phyloP scores from a whole-genome alignment of 1,140 invertebrate species.

The Pseudachorutes palmiensis region DNA sequence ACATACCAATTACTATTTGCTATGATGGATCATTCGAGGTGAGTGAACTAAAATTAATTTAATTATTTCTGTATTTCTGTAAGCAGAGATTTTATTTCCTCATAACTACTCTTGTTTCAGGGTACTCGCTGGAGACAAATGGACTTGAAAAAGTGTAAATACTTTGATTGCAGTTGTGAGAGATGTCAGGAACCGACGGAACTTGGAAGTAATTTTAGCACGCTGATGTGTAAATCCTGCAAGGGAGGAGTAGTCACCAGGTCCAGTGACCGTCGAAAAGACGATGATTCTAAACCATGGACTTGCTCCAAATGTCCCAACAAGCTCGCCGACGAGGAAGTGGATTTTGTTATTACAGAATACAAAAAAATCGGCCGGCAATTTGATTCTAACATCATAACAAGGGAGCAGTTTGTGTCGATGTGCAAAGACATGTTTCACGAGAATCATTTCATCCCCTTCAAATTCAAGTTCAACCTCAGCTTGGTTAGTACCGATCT shows the following conservation, averaged over 20 bases:
- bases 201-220: slow-evolving; percentile 62
- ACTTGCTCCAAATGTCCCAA: slow-evolving; percentile 1
- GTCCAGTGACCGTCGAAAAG: not conserved
- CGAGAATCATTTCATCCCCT: slow-evolving; percentile 34
- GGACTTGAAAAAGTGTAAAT: slow-evolving; percentile 63
- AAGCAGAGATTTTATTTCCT: not conserved
- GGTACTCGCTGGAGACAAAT: slow-evolving; percentile 59
- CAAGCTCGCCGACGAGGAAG: not conserved
- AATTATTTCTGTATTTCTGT: not conserved
- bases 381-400: slow-evolving; percentile 12
- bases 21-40: slow-evolving; percentile 65
- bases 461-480: slow-evolving; percentile 31
- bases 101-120: slow-evolving; percentile 42
- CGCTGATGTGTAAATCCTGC: slow-evolving; percentile 63
- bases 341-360: not conserved
- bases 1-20: slow-evolving; percentile 57
- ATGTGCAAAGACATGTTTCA: slow-evolving; percentile 29
- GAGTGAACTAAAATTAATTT: not conserved
- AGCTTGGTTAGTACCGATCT: slow-evolving; percentile 24
- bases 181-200: slow-evolving; percentile 68
- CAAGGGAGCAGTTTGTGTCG: slow-evolving; percentile 29
- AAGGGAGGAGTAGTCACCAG: slow-evolving; percentile 59
- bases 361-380: not conserved
- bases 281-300: not conserved
- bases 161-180: slow-evolving; percentile 63